A percentile compares a stretch with the other conserved stretches of the same genome.
Evolutionary conservation across 2,797 vertebrate genomes (phyloP).

Genomic region (Pseudopleuronectes americanus): DNA sequence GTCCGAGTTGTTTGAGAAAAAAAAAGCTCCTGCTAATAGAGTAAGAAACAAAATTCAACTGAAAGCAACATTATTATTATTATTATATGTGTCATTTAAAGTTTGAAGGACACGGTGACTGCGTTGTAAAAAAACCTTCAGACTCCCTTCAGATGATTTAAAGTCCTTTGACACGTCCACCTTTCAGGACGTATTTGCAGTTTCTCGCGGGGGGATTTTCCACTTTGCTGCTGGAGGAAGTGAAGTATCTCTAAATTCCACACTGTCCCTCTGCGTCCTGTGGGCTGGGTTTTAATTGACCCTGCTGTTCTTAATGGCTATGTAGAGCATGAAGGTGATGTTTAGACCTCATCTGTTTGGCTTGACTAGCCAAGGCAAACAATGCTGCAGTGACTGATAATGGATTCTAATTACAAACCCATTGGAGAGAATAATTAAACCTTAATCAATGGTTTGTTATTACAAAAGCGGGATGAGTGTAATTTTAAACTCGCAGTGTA

Average conservation of each 20-base stretch:
- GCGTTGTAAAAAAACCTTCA: background rate
- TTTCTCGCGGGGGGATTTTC: background rate
- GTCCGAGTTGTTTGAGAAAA: background rate
- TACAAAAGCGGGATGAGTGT: slow-evolving; percentile 3
- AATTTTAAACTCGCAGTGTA: background rate
- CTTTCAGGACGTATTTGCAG: background rate
- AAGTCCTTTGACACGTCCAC: background rate
- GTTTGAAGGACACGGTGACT: slow-evolving; percentile 6
- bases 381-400: slow-evolving; percentile 44
- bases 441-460: slow-evolving; percentile 27
- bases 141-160: background rate
- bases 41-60: slow-evolving; percentile 13
- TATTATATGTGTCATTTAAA: slow-evolving; percentile 34
- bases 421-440: slow-evolving; percentile 48
- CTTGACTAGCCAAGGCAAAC: slow-evolving; percentile 44
- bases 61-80: slow-evolving; percentile 29
- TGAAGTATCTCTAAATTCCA: slow-evolving; percentile 8
- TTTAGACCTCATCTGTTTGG: slow-evolving; percentile 50
- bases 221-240: slow-evolving; percentile 1
- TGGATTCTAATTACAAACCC: slow-evolving; percentile 55
- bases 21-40: slow-evolving; percentile 15
- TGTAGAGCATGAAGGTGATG: slow-evolving; percentile 40
- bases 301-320: slow-evolving; percentile 22
- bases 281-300: slow-evolving; percentile 17
- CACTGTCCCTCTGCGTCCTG: slow-evolving; percentile 6